Evolutionary conservation across 1,140 invertebrate genomes (phyloP).

Genomic region (Micrasema minimum): DNA sequence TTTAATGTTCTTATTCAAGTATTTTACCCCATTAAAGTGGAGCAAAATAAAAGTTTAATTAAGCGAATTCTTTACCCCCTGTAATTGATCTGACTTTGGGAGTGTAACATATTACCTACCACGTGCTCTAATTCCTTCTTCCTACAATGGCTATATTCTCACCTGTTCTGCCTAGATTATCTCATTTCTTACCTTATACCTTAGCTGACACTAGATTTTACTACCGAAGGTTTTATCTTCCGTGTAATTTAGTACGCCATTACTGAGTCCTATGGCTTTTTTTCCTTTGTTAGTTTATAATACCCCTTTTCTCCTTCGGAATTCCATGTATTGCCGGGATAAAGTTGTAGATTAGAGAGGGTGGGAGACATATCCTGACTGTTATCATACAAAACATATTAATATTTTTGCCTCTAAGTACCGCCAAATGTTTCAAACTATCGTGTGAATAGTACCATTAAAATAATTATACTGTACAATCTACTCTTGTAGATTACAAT

Average conservation of each 20-base stretch:
- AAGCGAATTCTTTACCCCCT: slow-evolving; percentile 36
- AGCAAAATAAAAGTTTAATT: slow-evolving; percentile 42
- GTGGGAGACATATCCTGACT: too few species aligned
- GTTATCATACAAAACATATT: too few species aligned
- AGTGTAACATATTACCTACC: slow-evolving; percentile 30
- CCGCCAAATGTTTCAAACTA: too few species aligned
- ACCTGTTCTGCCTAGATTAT: slow-evolving; percentile 2
- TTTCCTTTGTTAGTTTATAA: slow-evolving; percentile 22
- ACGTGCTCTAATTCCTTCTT: slow-evolving; percentile 21
- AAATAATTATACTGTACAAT: too few species aligned
- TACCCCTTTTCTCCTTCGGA: slow-evolving; percentile 5
- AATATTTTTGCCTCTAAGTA: too few species aligned
- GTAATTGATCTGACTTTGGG: slow-evolving; percentile 23
- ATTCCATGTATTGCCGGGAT: background rate
- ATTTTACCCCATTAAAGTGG: too few species aligned
- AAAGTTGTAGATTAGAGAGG: background rate
- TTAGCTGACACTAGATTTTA: background rate
- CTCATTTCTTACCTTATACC: background rate
- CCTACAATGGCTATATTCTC: background rate
- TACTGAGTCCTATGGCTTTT: background rate
- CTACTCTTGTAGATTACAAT: too few species aligned
- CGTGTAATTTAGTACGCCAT: slow-evolving; percentile 5
- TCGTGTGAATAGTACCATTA: too few species aligned
- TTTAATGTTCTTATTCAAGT: too few species aligned
- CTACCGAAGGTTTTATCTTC: slow-evolving; percentile 13